Percentiles rank a stretch among this genome's conserved stretches.
Conservation (phyloP, 92 coral and sea anemone genomes). For the Bergia puertoricense region DNA sequence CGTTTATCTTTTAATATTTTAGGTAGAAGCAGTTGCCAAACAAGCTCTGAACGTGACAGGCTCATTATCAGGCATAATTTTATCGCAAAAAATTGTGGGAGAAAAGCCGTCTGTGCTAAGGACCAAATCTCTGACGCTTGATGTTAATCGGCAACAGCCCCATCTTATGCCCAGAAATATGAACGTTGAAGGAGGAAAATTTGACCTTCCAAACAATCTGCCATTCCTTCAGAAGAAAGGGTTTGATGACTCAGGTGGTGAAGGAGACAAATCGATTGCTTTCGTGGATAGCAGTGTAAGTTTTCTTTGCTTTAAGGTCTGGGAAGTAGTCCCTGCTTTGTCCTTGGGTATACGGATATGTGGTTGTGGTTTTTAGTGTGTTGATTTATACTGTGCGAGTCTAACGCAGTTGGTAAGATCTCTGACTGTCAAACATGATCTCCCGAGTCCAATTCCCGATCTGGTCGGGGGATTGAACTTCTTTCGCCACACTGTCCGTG, state of each 20-base stretch:
- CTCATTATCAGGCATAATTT: neutral
- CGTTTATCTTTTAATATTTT: neutral
- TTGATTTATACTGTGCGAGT: too few relatives aligned
- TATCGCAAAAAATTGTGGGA: conserved; percentile 31
- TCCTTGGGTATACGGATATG: too few relatives aligned
- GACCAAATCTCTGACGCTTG: conserved; percentile 21
- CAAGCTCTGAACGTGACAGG: conserved; percentile 25
- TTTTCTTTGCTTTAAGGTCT: too few relatives aligned
- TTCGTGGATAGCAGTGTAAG: conserved; percentile 44
- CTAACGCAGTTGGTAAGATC: too few relatives aligned
- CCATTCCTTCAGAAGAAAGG: conserved; percentile 2
- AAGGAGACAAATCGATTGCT: neutral
- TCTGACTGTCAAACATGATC: too few relatives aligned
- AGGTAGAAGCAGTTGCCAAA: conserved; percentile 14
- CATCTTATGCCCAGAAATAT: conserved; percentile 30
- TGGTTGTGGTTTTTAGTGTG: too few relatives aligned
- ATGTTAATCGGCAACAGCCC: conserved; percentile 30
- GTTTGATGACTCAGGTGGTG: neutral
- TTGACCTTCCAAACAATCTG: conserved; percentile 24
- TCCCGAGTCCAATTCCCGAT: too few relatives aligned
- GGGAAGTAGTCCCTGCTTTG: too few relatives aligned
- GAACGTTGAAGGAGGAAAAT: conserved; percentile 12
- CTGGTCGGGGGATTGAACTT: too few relatives aligned
- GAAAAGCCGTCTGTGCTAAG: conserved; percentile 11
- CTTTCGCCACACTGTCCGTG: too few relatives aligned